Evolutionary conservation across 2,888 invertebrate species (phyloP).

Genomic region (Pyrrhosoma nymphula): DNA sequence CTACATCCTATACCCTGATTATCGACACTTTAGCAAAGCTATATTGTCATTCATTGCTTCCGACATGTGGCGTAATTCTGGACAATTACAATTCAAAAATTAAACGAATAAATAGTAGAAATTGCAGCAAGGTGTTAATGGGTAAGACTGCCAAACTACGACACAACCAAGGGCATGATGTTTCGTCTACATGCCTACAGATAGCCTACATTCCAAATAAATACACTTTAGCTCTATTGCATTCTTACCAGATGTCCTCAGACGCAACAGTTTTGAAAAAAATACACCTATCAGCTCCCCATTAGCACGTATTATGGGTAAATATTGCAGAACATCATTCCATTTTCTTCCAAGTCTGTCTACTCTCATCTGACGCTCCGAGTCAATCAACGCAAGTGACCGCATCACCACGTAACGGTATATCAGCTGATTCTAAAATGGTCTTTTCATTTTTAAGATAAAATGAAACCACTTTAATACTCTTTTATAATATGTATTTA

Average conservation of each 20-base stretch:
- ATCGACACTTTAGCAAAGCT: background rate
- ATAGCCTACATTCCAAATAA: slow-evolving; percentile 56
- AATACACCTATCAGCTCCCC: slow-evolving; percentile 54
- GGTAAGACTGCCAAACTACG: slow-evolving; percentile 37
- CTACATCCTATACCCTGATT: slow-evolving; percentile 62
- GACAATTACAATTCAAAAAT: background rate
- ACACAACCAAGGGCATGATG: slow-evolving; percentile 64
- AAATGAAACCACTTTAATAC: background rate
- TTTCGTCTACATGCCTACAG: slow-evolving; percentile 65
- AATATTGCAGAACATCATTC: slow-evolving; percentile 52
- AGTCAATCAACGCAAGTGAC: slow-evolving; percentile 72
- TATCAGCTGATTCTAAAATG: slow-evolving; percentile 71
- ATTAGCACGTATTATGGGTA: slow-evolving; percentile 28
- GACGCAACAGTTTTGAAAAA: background rate
- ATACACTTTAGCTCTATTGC: slow-evolving; percentile 2
- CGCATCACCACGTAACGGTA: slow-evolving; percentile 70
- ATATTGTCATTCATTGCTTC: slow-evolving; percentile 11
- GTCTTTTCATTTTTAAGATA: background rate
- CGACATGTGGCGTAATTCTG: background rate
- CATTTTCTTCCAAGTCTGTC: slow-evolving; percentile 51
- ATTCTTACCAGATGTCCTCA: slow-evolving; percentile 52
- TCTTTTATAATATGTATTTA: background rate
- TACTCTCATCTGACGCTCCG: slow-evolving; percentile 76
- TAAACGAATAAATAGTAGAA: background rate
- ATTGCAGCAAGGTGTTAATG: background rate